Evolutionary conservation across 2,797 vertebrate species (phyloP).

Genomic region (Dipus sagitta): DNA sequence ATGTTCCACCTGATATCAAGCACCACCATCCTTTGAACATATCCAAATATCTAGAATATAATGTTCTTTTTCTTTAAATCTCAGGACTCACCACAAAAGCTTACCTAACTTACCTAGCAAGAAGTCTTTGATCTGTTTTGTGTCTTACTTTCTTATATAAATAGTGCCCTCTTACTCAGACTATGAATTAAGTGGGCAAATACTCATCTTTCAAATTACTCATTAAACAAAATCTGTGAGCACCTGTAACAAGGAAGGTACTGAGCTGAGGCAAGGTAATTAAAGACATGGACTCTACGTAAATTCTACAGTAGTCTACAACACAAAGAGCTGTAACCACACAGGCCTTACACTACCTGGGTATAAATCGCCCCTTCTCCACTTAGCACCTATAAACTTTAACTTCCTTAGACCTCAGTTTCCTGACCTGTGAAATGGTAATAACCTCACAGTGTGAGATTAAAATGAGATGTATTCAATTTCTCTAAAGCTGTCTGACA

Average conservation of each 20-base stretch:
- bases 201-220: constrained; percentile 25
- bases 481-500: neutral
- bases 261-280: neutral
- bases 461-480: neutral
- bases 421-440: constrained; percentile 29
- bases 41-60: neutral
- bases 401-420: neutral
- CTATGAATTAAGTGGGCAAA: neutral
- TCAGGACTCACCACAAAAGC: neutral
- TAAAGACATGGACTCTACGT: neutral
- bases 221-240: neutral
- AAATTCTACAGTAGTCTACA: neutral
- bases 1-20: neutral
- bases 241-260: neutral
- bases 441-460: neutral
- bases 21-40: neutral
- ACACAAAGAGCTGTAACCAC: neutral
- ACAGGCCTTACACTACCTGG: neutral
- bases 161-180: constrained; percentile 35
- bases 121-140: constrained; percentile 40
- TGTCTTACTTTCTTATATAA: constrained; percentile 47
- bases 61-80: neutral
- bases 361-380: neutral
- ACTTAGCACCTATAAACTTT: neutral
- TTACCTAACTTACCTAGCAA: neutral